Percentiles rank a stretch among this genome's conserved stretches.
These are phyloP conservation scores for Beris morrisii DNA, from an alignment of 2,888 invertebrate species.

Conservation along the genomic window DNA sequence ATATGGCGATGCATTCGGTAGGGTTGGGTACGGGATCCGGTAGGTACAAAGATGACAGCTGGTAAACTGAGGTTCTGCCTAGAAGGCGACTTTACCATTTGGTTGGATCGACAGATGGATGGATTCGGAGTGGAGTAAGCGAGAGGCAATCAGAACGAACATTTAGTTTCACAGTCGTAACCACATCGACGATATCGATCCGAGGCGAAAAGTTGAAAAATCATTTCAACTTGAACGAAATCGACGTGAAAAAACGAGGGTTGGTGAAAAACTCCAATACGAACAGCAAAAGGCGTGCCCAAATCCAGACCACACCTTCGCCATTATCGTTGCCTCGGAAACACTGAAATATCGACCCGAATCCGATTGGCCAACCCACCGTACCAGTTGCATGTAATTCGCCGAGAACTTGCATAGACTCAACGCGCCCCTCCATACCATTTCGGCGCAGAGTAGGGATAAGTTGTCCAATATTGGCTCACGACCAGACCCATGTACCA, in stretches of 20 bases:
- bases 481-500: not conserved
- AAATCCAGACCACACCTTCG: not conserved
- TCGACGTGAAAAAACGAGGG: not conserved
- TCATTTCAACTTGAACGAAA: slow-evolving; percentile 13
- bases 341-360: slow-evolving; percentile 9
- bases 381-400: slow-evolving; percentile 25
- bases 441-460: slow-evolving; percentile 14
- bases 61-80: not conserved
- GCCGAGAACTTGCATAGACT: not conserved
- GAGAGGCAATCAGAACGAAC: slow-evolving; percentile 10
- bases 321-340: slow-evolving; percentile 29
- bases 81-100: slow-evolving; percentile 5
- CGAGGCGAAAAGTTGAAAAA: slow-evolving; percentile 32
- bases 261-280: not conserved
- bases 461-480: slow-evolving; percentile 23
- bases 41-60: slow-evolving; percentile 3
- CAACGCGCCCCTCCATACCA: slow-evolving; percentile 11
- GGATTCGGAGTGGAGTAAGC: not conserved
- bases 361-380: slow-evolving; percentile 16
- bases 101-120: slow-evolving; percentile 12
- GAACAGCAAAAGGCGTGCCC: not conserved
- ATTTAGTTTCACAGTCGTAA: not conserved
- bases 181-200: slow-evolving; percentile 17
- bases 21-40: slow-evolving; percentile 22
- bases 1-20: slow-evolving; percentile 26